phyloP scores from a whole-genome alignment of 2,797 vertebrate genomes.

The Sebastes cheni region DNA sequence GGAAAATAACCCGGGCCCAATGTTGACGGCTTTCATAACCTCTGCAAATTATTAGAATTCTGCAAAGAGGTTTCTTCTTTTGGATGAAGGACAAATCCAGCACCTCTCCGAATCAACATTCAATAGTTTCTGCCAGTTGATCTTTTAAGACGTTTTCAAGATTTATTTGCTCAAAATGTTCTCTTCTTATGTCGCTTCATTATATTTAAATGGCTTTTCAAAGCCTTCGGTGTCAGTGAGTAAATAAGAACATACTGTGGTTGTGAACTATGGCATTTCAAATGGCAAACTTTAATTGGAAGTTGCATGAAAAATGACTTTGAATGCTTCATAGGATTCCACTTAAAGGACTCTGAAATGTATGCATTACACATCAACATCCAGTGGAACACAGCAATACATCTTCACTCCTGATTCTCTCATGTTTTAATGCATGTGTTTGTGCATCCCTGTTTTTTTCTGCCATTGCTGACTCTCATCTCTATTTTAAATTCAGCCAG shows the following conservation, averaged over 20 bases:
- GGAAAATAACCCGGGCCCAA: not conserved
- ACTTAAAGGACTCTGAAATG: not conserved
- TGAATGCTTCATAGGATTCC: not conserved
- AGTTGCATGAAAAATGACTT: not conserved
- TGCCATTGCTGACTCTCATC: constrained; percentile 18
- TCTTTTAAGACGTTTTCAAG: not conserved
- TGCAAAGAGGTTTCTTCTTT: not conserved
- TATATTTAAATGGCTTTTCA: not conserved
- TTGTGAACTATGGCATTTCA: constrained; percentile 12
- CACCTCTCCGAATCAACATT: not conserved
- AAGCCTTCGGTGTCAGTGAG: not conserved
- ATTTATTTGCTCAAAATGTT: not conserved
- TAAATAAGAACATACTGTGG: not conserved
- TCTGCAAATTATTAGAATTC: constrained; percentile 6
- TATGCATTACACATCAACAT: not conserved
- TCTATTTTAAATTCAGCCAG: constrained; percentile 53
- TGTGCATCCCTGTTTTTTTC: not conserved
- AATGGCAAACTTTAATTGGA: constrained; percentile 16
- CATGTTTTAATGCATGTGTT: constrained; percentile 20
- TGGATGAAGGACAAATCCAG: constrained; percentile 2
- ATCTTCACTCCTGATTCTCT: not conserved
- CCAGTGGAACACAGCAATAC: not conserved
- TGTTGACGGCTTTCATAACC: constrained; percentile 20
- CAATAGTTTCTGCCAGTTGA: not conserved
- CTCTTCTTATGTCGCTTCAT: not conserved